Evolutionary conservation across 1,140 invertebrate genomes (phyloP).

Genomic region (Pseudomyrmex pallidus): DNA sequence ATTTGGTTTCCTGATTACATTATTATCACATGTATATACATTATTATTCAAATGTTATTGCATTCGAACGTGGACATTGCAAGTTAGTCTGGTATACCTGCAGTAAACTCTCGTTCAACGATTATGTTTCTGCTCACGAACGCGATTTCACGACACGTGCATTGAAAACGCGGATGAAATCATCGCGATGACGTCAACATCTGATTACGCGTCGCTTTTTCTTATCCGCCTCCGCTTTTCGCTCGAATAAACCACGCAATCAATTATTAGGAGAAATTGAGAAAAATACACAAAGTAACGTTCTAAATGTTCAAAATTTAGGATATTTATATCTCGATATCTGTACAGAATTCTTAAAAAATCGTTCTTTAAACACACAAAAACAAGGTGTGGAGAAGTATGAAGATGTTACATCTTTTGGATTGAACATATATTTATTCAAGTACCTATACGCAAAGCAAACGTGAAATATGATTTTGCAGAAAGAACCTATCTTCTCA

Average conservation of each 20-base stretch:
- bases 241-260: constrained; percentile 1
- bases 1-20: not conserved
- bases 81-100: not conserved
- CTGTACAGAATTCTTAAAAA: too few species aligned
- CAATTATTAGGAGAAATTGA: not conserved
- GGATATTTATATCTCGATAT: too few species aligned
- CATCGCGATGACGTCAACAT: constrained; percentile 51
- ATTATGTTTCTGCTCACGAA: constrained; percentile 37
- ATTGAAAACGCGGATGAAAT: constrained; percentile 45
- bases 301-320: not conserved
- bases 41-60: constrained; percentile 10
- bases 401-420: too few species aligned
- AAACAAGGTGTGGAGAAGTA: too few species aligned
- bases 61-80: not conserved
- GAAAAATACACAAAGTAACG: not conserved
- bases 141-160: constrained; percentile 39
- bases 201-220: constrained; percentile 34
- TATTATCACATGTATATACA: too few species aligned
- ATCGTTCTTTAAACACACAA: too few species aligned
- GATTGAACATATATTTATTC: too few species aligned
- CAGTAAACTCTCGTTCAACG: not conserved
- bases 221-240: constrained; percentile 25
- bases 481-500: not conserved
- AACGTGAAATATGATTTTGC: constrained; percentile 9
- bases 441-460: not conserved